Percentiles rank a stretch among this genome's conserved stretches.
Conservation (phyloP, 2,797 vertebrate genomes). For the Sitta carolinensis region DNA sequence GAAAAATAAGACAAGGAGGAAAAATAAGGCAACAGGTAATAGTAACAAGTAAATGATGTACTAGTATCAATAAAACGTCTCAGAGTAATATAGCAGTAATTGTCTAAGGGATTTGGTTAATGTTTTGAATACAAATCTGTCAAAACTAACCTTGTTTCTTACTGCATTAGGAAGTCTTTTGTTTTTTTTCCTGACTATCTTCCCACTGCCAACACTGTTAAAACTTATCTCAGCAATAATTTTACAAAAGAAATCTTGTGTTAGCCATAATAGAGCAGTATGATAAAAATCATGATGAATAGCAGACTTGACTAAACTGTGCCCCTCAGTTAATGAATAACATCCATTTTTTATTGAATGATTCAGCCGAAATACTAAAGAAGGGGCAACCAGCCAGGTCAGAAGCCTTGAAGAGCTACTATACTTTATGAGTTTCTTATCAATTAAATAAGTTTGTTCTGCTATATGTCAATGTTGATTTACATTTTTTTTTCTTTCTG, state of each 20-base stretch:
- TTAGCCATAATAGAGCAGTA: not conserved
- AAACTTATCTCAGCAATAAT: conserved; percentile 15
- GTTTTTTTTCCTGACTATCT: not conserved
- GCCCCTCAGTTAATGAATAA: conserved; percentile 8
- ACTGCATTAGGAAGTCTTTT: not conserved
- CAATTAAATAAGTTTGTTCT: conserved; percentile 14
- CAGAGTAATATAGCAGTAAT: conserved; percentile 38
- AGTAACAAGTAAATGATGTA: conserved; percentile 4
- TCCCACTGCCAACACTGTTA: conserved; percentile 7
- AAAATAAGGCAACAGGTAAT: not conserved
- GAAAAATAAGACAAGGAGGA: not conserved
- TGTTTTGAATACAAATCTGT: conserved; percentile 50
- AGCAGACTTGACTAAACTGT: conserved; percentile 1
- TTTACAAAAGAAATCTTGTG: conserved; percentile 35
- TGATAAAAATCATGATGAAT: conserved; percentile 42
- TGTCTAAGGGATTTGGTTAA: conserved; percentile 50
- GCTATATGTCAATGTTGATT: not conserved
- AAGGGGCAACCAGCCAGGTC: not conserved
- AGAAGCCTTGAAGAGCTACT: conserved; percentile 19
- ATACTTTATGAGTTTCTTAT: conserved; percentile 18
- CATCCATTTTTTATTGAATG: conserved; percentile 29
- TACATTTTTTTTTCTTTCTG: not conserved
- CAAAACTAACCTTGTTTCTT: conserved; percentile 51
- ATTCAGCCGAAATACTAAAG: conserved; percentile 1
- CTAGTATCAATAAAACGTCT: conserved; percentile 46